Percentiles rank a stretch among this genome's conserved stretches.
These are phyloP conservation scores for Felis chaus DNA, from an alignment of 2,113 vertebrate genomes.

Conservation along the genomic window DNA sequence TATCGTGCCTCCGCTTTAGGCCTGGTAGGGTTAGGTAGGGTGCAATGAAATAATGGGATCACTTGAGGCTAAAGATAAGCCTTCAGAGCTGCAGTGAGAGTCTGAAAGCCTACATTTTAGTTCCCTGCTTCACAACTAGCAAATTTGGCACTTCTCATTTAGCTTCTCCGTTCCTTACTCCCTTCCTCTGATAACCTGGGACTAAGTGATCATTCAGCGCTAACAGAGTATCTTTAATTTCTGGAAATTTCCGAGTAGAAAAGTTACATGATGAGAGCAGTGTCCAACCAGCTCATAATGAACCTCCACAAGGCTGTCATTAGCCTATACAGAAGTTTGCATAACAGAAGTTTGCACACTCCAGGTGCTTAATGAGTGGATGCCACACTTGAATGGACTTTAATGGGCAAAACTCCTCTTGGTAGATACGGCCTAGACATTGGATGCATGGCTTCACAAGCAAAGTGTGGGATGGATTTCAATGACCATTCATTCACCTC, in stretches of 20 bases:
- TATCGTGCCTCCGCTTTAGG: background rate
- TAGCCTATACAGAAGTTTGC: background rate
- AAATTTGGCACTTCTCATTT: background rate
- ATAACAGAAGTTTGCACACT: background rate
- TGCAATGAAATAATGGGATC: background rate
- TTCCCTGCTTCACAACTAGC: background rate
- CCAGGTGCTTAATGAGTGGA: background rate
- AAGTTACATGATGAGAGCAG: background rate
- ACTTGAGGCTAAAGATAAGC: background rate
- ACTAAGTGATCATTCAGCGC: background rate
- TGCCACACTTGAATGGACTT: background rate
- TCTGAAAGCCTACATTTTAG: background rate
- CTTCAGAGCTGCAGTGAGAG: background rate
- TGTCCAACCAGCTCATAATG: background rate
- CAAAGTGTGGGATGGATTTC: background rate
- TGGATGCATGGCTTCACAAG: background rate
- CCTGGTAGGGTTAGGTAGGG: background rate
- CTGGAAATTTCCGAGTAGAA: background rate
- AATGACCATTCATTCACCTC: background rate
- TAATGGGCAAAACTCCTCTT: background rate
- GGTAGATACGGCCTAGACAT: background rate
- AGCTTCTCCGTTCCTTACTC: background rate
- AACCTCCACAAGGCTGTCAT: background rate
- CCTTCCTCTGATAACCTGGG: background rate
- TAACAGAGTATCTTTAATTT: background rate